phyloP scores from a whole-genome alignment of 2,797 vertebrate species.

The Taeniopygia guttata region DNA sequence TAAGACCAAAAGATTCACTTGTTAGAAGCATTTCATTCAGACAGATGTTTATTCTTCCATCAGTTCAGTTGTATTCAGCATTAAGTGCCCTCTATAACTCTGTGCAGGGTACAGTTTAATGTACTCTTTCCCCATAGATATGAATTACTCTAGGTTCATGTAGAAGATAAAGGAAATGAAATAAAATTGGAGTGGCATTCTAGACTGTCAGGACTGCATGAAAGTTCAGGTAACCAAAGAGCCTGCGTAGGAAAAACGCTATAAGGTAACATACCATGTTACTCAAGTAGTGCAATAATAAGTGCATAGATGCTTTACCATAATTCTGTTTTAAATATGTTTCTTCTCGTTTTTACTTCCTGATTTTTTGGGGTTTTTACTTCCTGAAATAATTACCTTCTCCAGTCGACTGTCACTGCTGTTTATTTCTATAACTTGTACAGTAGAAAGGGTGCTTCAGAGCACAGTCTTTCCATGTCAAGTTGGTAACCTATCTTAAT shows the following conservation, averaged over 20 bases:
- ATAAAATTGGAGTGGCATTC: neutral
- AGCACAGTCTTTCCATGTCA: neutral
- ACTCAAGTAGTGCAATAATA: neutral
- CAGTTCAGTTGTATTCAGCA: neutral
- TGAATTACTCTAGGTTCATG: neutral
- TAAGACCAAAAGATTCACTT: constrained; percentile 54
- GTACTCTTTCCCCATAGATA: neutral
- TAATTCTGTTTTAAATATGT: neutral
- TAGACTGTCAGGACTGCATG: neutral
- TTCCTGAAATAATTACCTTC: neutral
- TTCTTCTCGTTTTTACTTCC: neutral
- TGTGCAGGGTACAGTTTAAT: neutral
- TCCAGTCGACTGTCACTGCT: neutral
- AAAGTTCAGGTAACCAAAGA: neutral
- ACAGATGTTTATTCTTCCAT: neutral
- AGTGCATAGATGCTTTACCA: neutral
- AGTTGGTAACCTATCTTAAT: neutral
- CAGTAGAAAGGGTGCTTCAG: neutral
- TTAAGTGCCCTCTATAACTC: neutral
- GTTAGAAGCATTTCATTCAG: neutral
- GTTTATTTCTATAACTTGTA: neutral
- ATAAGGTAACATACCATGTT: neutral
- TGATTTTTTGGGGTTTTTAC: neutral
- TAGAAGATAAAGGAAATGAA: neutral
- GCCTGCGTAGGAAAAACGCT: neutral